Conservation (phyloP, 2,888 invertebrate species). For the Plagodis pulveraria region DNA sequence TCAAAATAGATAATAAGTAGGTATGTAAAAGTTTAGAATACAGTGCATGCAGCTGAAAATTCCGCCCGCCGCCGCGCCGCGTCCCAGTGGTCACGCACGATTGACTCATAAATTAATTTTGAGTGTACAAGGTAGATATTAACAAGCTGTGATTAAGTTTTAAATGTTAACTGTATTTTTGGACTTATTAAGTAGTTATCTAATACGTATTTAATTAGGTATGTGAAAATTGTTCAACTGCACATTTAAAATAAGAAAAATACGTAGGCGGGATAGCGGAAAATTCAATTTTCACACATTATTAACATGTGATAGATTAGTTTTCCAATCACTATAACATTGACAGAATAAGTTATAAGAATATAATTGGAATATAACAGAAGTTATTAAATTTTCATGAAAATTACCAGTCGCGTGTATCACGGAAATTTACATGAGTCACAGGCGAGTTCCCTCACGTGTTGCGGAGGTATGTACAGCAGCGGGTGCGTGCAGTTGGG, state of each 20-base stretch:
- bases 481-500: conserved; percentile 66
- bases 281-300: too few relatives aligned
- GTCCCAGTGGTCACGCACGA: conserved; percentile 20
- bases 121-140: background rate
- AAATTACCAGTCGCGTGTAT: conserved; percentile 38
- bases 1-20: background rate
- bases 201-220: too few relatives aligned
- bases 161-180: too few relatives aligned
- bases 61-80: conserved; percentile 29
- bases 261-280: too few relatives aligned
- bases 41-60: conserved; percentile 25
- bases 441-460: conserved; percentile 64
- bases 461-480: conserved; percentile 71
- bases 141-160: too few relatives aligned
- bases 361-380: background rate
- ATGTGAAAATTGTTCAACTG: too few relatives aligned
- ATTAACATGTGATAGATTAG: too few relatives aligned
- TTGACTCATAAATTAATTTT: conserved; percentile 33
- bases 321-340: too few relatives aligned
- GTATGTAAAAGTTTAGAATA: conserved; percentile 3
- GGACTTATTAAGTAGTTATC: too few relatives aligned
- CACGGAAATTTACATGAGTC: conserved; percentile 64
- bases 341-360: too few relatives aligned
- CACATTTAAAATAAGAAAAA: too few relatives aligned
- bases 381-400: conserved; percentile 28